Evolutionary conservation across 2,113 vertebrate species (phyloP).

Genomic region (Corythornis cristatus): DNA sequence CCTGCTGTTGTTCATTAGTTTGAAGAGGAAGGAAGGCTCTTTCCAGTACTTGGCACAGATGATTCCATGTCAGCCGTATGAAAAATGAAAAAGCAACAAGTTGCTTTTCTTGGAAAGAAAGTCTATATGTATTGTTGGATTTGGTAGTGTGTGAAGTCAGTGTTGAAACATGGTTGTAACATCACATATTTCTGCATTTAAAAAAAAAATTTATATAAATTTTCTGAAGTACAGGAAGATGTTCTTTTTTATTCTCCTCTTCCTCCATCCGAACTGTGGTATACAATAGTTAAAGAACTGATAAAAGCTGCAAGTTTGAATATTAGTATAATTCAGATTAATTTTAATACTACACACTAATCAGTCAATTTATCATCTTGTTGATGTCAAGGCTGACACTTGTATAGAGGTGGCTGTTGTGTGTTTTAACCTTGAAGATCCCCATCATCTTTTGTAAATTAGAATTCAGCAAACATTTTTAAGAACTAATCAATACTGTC

Average conservation of each 20-base stretch:
- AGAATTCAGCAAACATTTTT: background rate
- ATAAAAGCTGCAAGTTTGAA: background rate
- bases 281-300: background rate
- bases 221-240: background rate
- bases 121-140: background rate
- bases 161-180: background rate
- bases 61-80: background rate
- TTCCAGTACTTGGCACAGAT: background rate
- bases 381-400: background rate
- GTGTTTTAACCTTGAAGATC: constrained; percentile 29
- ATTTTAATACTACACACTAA: background rate
- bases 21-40: background rate
- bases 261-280: background rate
- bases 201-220: background rate
- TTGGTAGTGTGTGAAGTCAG: background rate
- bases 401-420: background rate
- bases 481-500: background rate
- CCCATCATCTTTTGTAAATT: background rate
- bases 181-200: background rate
- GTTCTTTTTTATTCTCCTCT: background rate
- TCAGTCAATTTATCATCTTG: constrained; percentile 9
- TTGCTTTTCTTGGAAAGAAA: background rate
- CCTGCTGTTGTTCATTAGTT: rapidly evolving
- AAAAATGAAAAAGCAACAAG: background rate
- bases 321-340: background rate